These are phyloP conservation scores for Thamnophis elegans DNA, from an alignment of 2,797 vertebrate genomes.

Conservation along the genomic window DNA sequence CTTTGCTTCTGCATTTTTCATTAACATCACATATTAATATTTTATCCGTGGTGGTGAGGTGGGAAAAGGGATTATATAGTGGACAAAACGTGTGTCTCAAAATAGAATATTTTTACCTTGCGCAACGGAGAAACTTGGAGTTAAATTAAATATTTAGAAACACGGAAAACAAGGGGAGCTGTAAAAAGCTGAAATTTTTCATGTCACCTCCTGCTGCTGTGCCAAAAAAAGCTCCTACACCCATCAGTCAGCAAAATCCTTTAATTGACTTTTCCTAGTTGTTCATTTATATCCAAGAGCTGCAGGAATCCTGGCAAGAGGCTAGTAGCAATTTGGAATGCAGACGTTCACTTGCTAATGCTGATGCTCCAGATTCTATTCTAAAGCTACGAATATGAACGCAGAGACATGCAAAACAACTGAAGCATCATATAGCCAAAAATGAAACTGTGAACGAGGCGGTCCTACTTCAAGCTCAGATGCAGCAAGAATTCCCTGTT, in stretches of 20 bases:
- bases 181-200: slow-evolving; percentile 2
- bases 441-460: background rate
- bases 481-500: background rate
- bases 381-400: background rate
- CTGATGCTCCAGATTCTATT: background rate
- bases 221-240: background rate
- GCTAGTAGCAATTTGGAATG: background rate
- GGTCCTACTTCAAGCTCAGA: background rate
- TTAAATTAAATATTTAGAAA: slow-evolving; percentile 37
- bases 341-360: background rate
- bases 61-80: background rate
- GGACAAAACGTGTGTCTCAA: slow-evolving; percentile 18
- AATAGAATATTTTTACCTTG: slow-evolving; percentile 15
- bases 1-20: slow-evolving; percentile 21
- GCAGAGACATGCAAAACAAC: background rate
- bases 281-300: slow-evolving; percentile 3
- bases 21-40: background rate
- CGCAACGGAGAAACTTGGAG: background rate
- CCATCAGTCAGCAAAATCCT: slow-evolving; percentile 6
- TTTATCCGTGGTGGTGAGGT: background rate
- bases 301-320: background rate
- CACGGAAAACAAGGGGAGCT: background rate
- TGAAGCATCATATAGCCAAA: background rate
- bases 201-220: background rate
- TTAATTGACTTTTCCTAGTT: slow-evolving; percentile 11